phyloP scores from a whole-genome alignment of 2,113 vertebrate species.

The Phasianus colchicus region DNA sequence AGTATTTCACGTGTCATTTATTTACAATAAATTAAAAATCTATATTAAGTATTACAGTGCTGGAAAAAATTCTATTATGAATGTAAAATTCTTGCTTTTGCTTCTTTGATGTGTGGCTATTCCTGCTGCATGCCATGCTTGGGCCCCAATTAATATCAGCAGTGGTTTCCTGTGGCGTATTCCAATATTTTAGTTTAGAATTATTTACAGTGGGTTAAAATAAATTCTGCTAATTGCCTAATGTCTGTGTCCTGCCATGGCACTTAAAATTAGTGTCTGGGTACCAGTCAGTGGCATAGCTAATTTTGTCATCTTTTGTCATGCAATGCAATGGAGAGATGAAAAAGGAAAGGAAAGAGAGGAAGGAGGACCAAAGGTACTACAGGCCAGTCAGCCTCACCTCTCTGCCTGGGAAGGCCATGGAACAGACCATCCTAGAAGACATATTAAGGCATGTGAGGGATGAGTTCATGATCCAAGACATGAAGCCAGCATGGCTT shows the following conservation, averaged over 20 bases:
- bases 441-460: no score
- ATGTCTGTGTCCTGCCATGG: background rate
- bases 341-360: background rate
- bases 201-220: background rate
- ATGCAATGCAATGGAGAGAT: background rate
- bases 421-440: no score
- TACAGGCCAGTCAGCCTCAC: no score
- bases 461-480: no score
- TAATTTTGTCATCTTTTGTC: fast-evolving
- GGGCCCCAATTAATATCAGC: background rate
- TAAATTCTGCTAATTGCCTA: background rate
- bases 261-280: no score
- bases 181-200: background rate
- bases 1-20: constrained; percentile 28
- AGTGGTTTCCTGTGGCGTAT: background rate
- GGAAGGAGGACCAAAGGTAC: no score
- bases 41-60: background rate
- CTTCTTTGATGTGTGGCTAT: background rate
- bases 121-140: background rate
- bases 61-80: background rate
- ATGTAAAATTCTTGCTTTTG: background rate
- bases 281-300: background rate
- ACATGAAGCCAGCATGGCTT: no score
- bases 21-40: constrained; percentile 47
- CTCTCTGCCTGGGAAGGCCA: no score